Evolutionary conservation across 2,888 invertebrate genomes (phyloP).

Genomic region (Abrostola tripartita): DNA sequence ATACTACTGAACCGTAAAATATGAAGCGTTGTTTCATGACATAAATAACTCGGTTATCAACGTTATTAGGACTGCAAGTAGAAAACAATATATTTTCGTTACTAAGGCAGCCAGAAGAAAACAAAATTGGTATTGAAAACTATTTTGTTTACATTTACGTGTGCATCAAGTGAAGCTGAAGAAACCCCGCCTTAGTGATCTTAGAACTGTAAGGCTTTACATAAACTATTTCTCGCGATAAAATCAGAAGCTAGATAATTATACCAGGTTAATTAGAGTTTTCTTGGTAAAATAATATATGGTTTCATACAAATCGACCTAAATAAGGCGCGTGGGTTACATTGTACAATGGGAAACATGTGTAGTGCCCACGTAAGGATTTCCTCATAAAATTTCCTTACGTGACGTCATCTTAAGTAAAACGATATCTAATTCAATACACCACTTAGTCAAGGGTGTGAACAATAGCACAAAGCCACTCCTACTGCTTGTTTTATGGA

Average conservation of each 20-base stretch:
- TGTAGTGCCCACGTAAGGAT: constrained; percentile 27
- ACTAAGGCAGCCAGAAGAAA: too few relatives aligned
- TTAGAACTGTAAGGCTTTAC: too few relatives aligned
- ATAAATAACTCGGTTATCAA: too few relatives aligned
- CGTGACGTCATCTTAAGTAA: constrained; percentile 19
- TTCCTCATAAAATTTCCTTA: neutral
- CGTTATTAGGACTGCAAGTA: too few relatives aligned
- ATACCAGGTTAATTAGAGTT: neutral
- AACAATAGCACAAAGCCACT: constrained; percentile 17
- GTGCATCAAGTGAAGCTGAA: too few relatives aligned
- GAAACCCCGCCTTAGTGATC: too few relatives aligned
- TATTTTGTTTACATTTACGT: too few relatives aligned
- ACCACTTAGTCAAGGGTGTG: constrained; percentile 27
- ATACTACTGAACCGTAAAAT: too few relatives aligned
- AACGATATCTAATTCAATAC: constrained; percentile 29
- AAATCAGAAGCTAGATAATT: neutral
- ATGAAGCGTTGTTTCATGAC: too few relatives aligned
- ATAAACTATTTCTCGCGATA: too few relatives aligned
- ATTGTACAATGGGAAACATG: constrained; percentile 21
- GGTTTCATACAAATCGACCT: neutral
- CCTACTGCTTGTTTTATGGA: constrained; percentile 25
- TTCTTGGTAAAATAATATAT: neutral
- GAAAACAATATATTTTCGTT: too few relatives aligned
- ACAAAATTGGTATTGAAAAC: too few relatives aligned
- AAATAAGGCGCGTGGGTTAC: constrained; percentile 14